Evolutionary conservation across 2,113 vertebrate genomes (phyloP).

Genomic region (Xiphophorus hellerii): DNA sequence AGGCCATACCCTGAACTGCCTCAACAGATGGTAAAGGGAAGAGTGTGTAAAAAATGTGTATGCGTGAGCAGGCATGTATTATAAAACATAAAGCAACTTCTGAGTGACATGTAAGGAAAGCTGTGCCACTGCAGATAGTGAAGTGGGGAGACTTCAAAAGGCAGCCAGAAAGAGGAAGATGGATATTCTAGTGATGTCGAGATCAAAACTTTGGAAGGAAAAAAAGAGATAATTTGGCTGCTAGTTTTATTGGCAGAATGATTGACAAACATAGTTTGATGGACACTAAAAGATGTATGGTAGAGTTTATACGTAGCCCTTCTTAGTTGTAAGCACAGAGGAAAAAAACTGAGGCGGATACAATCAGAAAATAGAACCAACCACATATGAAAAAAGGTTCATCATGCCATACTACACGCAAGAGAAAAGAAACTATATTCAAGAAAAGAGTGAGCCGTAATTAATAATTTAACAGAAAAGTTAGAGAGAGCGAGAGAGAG

Average conservation of each 20-base stretch:
- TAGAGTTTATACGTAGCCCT: neutral
- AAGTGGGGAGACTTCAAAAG: slow-evolving; percentile 58
- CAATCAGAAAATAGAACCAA: neutral
- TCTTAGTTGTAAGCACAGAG: neutral
- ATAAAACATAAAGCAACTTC: slow-evolving; percentile 61
- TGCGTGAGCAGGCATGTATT: slow-evolving; percentile 25
- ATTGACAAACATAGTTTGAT: slow-evolving; percentile 40
- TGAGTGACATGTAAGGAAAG: slow-evolving; percentile 59
- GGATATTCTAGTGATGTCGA: slow-evolving; percentile 59
- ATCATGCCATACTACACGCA: neutral
- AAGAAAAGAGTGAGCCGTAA: neutral
- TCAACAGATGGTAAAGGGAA: slow-evolving; percentile 42
- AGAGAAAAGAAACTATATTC: slow-evolving; percentile 20
- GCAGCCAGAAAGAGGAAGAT: slow-evolving; percentile 50
- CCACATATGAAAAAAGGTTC: neutral
- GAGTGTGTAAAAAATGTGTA: slow-evolving; percentile 19
- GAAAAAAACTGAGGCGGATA: neutral
- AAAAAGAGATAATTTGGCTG: slow-evolving; percentile 42
- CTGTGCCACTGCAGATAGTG: slow-evolving; percentile 64
- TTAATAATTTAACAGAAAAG: slow-evolving; percentile 30
- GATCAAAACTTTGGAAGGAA: slow-evolving; percentile 53
- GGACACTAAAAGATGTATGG: slow-evolving; percentile 26
- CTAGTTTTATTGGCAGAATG: slow-evolving; percentile 45
- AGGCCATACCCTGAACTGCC: slow-evolving; percentile 47
- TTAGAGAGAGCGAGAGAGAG: too few species aligned